Base-by-base conservation (phyloP, 2,888 invertebrate genomes). In the Dinocampus coccinellae region DNA sequence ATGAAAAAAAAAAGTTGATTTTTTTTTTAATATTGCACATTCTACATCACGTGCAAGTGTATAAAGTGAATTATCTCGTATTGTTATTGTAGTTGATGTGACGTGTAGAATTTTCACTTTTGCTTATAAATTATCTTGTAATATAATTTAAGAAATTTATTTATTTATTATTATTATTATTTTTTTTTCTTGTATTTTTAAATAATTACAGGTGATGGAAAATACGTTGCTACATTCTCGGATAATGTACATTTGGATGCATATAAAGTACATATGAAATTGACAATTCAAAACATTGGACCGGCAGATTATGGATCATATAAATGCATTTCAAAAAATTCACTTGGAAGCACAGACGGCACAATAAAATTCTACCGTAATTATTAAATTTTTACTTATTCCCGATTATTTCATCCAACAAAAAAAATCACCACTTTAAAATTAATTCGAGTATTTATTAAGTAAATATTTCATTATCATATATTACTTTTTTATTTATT, bases 321-420 rank as follows among this genome's bases (percentile, higher is more conserved):
- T 87, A 91, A 92, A 86, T 93, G 93, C 88, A 91, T 93, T 84
- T 92, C 93, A 74, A 93, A 93, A 87, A 94, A 93, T 86, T 92
- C 92, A 10, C 89, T 93, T 11, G 93, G 93, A 47, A 92, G 92
- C 82, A 93, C 93, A 11, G 93, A 93, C 83, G 93, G 93, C 73
- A 91, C 91, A 79, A 93, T 93, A 80, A 92, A 92, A 88, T 88
- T 93, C 77, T 92, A 93, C 84, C 90, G 93, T 93, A 88, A 92
- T 92, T 91, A 82, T 76, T 52, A 62, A 34, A 58, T 7, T 47
- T 58, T 47, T 39, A n/a, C n/a, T n/a, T n/a, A n/a, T n/a, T n/a
- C n/a, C n/a, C n/a, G n/a, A n/a, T n/a, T n/a, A n/a, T n/a, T n/a
- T n/a, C n/a, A n/a, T n/a, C n/a, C n/a, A n/a, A n/a, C n/a, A n/a